Evolutionary conservation across 2,797 vertebrate species (phyloP).

Genomic region (Leptatherina wallacei): DNA sequence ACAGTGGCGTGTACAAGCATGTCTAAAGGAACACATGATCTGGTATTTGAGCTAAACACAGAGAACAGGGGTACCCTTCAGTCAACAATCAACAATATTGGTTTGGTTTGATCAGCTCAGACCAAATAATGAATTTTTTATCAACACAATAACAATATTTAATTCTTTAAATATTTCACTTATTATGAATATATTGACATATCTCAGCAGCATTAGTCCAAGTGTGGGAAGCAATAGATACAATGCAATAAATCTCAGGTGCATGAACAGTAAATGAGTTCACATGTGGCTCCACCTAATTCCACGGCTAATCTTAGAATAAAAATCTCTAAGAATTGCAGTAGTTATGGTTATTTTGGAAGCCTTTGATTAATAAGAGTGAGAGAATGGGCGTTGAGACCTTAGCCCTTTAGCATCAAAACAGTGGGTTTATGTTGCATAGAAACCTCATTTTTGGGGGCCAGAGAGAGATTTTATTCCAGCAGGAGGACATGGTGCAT

Average conservation of each 20-base stretch:
- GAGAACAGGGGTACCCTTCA: not conserved
- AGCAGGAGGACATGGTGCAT: constrained; percentile 2
- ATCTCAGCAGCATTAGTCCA: too few species aligned
- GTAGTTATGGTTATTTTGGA: not conserved
- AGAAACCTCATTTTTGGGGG: not conserved
- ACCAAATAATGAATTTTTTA: too few species aligned
- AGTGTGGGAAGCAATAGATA: too few species aligned
- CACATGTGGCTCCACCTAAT: not conserved
- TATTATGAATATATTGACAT: too few species aligned
- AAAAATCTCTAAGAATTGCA: not conserved
- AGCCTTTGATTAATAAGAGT: not conserved
- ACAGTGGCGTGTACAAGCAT: not conserved
- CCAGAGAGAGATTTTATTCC: not conserved
- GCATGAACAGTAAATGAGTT: not conserved
- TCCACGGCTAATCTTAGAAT: not conserved
- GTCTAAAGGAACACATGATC: not conserved
- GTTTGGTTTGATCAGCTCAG: too few species aligned
- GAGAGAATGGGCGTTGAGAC: not conserved
- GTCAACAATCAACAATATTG: too few species aligned
- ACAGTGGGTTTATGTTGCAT: not conserved
- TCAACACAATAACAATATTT: too few species aligned
- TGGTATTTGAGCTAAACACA: not conserved
- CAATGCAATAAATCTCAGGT: too few species aligned
- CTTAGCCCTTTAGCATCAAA: not conserved
- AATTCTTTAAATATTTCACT: too few species aligned